These are phyloP conservation scores for Vollenhovia emeryi DNA, from an alignment of 1,140 invertebrate species.

Conservation along the genomic window DNA sequence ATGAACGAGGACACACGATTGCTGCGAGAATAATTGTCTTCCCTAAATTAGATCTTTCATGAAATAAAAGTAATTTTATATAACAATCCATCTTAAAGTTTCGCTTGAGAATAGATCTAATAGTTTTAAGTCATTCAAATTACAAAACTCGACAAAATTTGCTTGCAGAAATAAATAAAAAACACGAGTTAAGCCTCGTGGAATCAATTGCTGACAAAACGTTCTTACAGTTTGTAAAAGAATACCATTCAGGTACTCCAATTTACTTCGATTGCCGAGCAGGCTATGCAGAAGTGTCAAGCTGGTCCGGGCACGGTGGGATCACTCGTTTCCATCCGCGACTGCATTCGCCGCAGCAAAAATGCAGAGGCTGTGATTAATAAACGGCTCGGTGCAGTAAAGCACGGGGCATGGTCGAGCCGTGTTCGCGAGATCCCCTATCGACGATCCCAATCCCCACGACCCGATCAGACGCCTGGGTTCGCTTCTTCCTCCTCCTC, in stretches of 20 bases:
- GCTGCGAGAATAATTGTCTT: not conserved
- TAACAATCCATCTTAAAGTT: not conserved
- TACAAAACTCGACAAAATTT: not conserved
- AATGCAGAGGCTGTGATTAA: conserved; percentile 65
- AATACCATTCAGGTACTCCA: not conserved
- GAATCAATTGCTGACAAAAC: not conserved
- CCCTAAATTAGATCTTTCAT: not conserved
- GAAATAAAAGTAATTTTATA: not conserved
- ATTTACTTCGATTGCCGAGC: not conserved
- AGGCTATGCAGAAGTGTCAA: conserved; percentile 18
- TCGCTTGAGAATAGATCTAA: not conserved
- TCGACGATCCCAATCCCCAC: conserved; percentile 61
- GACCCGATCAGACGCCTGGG: conserved; percentile 50
- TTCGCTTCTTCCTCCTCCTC: conserved; percentile 46
- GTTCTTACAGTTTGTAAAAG: not conserved
- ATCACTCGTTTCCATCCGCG: not conserved
- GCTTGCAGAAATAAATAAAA: not conserved
- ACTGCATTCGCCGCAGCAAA: conserved; percentile 8
- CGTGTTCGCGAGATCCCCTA: conserved; percentile 67
- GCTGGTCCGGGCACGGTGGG: not conserved
- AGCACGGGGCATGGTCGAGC: conserved; percentile 42
- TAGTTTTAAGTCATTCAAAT: not conserved
- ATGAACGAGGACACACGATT: not conserved
- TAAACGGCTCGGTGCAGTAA: conserved; percentile 60
- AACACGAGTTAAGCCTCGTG: not conserved